These are phyloP conservation scores for Dioctria rufipes DNA, from an alignment of 2,888 invertebrate species.

Conservation along the genomic window DNA sequence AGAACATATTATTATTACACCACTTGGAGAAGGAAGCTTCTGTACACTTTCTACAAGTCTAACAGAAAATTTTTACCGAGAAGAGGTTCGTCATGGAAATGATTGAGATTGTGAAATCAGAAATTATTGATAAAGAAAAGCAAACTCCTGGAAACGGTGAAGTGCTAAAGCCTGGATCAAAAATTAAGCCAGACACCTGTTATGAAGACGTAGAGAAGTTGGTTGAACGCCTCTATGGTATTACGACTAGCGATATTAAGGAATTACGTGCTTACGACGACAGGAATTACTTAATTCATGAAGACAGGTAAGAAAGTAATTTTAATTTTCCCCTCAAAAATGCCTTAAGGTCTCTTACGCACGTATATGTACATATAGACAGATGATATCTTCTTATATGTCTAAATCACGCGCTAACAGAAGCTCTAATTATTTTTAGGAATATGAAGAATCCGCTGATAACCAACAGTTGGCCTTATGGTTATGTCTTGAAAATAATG, in stretches of 20 bases:
- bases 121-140: neutral
- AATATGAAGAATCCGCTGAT: constrained; percentile 77
- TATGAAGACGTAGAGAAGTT: constrained; percentile 66
- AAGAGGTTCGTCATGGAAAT: constrained; percentile 46
- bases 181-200: constrained; percentile 67
- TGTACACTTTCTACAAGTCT: neutral
- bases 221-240: constrained; percentile 69
- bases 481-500: constrained; percentile 86
- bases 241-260: constrained; percentile 66
- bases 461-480: constrained; percentile 73
- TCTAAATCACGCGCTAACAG: constrained; percentile 1
- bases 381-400: too few relatives aligned
- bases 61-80: neutral
- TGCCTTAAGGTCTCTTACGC: neutral
- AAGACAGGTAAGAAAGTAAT: constrained; percentile 66
- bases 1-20: neutral
- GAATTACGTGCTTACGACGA: constrained; percentile 71
- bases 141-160: constrained; percentile 7
- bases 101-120: constrained; percentile 38
- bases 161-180: constrained; percentile 67
- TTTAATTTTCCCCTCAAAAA: neutral
- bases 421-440: constrained; percentile 61
- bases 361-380: neutral
- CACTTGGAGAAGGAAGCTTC: neutral
- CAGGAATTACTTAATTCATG: constrained; percentile 68